These are phyloP conservation scores for Chrysemys picta DNA, from an alignment of 2,113 vertebrate genomes.

Conservation along the genomic window DNA sequence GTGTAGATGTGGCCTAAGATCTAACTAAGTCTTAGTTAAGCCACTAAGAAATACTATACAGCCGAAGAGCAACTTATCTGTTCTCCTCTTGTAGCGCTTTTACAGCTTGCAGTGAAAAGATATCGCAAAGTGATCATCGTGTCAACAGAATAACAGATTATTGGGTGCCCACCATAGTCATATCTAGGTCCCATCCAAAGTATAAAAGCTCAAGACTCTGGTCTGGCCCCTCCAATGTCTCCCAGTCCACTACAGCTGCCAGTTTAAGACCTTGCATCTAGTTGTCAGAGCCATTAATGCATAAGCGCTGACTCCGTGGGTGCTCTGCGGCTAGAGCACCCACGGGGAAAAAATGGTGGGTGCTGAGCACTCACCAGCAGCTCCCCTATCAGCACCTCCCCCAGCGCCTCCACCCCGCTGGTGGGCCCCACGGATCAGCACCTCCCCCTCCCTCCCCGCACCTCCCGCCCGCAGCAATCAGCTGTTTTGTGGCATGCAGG, in stretches of 20 bases:
- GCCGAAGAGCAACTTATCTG: neutral
- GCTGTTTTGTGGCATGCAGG: no score
- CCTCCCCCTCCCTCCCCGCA: no score
- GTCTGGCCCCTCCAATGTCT: neutral
- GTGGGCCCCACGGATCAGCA: no score
- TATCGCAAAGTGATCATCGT: neutral
- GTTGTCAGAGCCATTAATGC: neutral
- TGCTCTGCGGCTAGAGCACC: no score
- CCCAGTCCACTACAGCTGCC: neutral
- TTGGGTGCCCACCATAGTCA: neutral
- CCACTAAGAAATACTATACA: neutral
- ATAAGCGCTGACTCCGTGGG: no score
- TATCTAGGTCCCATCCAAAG: neutral
- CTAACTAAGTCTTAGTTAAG: no score
- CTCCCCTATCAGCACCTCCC: no score
- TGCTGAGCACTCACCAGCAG: no score
- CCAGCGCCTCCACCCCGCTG: no score
- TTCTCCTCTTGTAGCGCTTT: neutral
- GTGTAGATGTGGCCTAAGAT: no score
- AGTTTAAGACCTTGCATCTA: neutral
- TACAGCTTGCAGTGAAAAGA: neutral
- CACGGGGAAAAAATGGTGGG: no score
- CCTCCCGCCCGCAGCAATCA: no score
- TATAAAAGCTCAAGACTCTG: neutral
- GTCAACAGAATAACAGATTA: neutral